These are phyloP conservation scores for Netelia melanura DNA, from an alignment of 2,888 invertebrate species.

Conservation along the genomic window DNA sequence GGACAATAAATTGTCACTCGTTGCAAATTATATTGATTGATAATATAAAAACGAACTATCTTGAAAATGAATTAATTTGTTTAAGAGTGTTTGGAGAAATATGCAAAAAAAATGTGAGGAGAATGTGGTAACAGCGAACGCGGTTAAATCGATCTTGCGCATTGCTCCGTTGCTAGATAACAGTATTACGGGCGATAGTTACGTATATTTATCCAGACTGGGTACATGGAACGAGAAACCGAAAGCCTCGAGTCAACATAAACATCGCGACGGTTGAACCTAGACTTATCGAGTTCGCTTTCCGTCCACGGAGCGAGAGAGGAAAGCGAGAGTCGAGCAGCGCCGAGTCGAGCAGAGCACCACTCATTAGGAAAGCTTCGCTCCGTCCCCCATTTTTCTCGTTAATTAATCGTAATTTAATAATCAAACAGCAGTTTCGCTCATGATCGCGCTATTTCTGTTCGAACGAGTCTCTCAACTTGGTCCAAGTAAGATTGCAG, in stretches of 20 bases:
- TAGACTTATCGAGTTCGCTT: slow-evolving; percentile 50
- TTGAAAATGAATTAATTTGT: too few species aligned
- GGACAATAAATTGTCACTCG: too few species aligned
- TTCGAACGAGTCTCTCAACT: not conserved
- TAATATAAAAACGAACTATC: too few species aligned
- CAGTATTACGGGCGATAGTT: not conserved
- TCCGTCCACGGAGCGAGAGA: slow-evolving; percentile 6
- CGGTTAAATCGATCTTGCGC: too few species aligned
- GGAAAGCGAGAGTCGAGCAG: slow-evolving; percentile 36
- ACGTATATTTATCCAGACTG: not conserved
- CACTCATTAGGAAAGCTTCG: slow-evolving; percentile 67
- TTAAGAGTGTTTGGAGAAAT: too few species aligned
- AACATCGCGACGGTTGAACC: slow-evolving; percentile 52
- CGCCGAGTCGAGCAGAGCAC: slow-evolving; percentile 41
- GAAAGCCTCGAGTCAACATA: slow-evolving; percentile 31
- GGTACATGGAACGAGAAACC: slow-evolving; percentile 8
- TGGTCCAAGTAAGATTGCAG: too few species aligned
- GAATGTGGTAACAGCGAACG: too few species aligned
- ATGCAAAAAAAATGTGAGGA: too few species aligned
- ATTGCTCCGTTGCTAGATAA: too few species aligned
- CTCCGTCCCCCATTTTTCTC: slow-evolving; percentile 68
- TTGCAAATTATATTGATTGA: too few species aligned
- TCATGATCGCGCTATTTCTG: slow-evolving; percentile 52
- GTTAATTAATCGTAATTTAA: slow-evolving; percentile 74
- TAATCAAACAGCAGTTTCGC: slow-evolving; percentile 40